Evolutionary conservation across 2,113 vertebrate species (phyloP).

Genomic region (Hymenochirus boettgeri): DNA sequence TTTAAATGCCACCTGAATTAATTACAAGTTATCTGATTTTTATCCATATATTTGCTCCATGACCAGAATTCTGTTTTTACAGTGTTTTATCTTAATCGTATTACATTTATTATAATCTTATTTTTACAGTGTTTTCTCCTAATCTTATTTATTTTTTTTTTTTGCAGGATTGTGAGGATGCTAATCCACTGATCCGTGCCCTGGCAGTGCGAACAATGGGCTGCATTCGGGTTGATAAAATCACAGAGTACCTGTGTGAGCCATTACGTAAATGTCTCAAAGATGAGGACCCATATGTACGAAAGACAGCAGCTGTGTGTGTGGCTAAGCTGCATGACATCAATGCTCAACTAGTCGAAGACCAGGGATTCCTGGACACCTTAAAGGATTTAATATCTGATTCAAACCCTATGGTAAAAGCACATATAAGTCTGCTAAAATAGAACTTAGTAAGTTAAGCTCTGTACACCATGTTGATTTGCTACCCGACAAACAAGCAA

Average conservation of each 20-base stretch:
- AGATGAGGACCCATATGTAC: conserved; percentile 94
- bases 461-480: no score
- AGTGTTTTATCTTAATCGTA: no score
- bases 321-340: conserved; percentile 97
- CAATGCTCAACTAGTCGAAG: conserved; percentile 93
- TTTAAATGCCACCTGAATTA: no score
- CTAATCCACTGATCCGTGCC: conserved; percentile 93
- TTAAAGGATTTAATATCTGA: conserved; percentile 97
- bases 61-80: no score
- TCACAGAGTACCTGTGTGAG: conserved; percentile 94
- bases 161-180: conserved; percentile 89
- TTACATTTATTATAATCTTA: no score
- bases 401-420: conserved; percentile 95
- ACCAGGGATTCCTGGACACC: conserved; percentile 95
- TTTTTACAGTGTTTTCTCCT: no score
- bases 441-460: no score
- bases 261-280: conserved; percentile 93
- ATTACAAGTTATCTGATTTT: no score
- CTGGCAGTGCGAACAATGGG: conserved; percentile 96
- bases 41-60: no score
- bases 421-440: no score
- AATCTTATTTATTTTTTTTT: neutral
- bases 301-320: conserved; percentile 92
- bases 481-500: no score
- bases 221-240: conserved; percentile 96